Base-by-base conservation (phyloP, 2,888 invertebrate species). In the Caradrina clavipalpis region DNA sequence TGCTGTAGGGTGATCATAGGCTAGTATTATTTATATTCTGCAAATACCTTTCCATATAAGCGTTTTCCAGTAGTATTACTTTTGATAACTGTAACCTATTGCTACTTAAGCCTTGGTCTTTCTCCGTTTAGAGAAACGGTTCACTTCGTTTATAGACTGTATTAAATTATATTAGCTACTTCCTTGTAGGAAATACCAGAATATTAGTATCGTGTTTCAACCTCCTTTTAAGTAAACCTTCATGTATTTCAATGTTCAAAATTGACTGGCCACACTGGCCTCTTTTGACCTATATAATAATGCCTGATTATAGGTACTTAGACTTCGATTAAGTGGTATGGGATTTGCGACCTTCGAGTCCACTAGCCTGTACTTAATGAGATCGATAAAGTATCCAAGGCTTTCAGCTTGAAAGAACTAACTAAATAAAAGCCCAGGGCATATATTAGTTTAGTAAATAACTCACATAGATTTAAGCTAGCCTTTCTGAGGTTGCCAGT, bases 371-470 rank as follows among this genome's bases (percentile, higher is more conserved):
- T 55, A 60, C 59, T 56, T 81, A 53, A 49, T 62, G 42, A 53
- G 55, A 76, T 76, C 81, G 60, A 68, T 68, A 67, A 54, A 63
- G 54, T 58, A 68, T 64, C 49, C 65, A 68, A 80, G 81, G 78
- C 21, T 76, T 51, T 49, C 6, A 54, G 47, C 76, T 61, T 35
- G 35, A 55, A 54, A 51, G 45, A 59, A 76, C 13, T 31, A 42
- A 47, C 31, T 17, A 31, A 61, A 22, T 51, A 61, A 58, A 57
- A 71, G 58, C 53, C 77, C 53, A 57, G 55, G 17, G 19, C 47
- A 42, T 47, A 47, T 15, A 21, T 45, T 45, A 56, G 22, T 76
- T n/a, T 11, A 21, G 13, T 47, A 21, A 49, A 51, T 35, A 21
- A 21, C 22, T 68, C 17, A 22, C n/a, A 13, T 42, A 22, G 26